Base-by-base conservation (phyloP, 2,888 invertebrate genomes). In the Margaritifera margaritifera region DNA sequence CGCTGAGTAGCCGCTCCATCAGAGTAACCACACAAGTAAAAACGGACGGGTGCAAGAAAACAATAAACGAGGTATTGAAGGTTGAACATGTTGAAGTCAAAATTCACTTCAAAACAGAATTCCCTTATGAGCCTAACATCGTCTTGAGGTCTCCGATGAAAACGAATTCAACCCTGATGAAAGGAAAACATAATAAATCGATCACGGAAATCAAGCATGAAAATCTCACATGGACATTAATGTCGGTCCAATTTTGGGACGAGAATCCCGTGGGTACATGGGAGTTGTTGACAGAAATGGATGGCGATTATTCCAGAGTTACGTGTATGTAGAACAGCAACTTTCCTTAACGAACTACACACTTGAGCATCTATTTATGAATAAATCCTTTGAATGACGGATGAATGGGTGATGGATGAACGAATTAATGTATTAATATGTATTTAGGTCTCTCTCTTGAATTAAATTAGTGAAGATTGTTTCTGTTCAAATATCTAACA, bases 241-340 rank as follows among this genome's bases (percentile, higher is more conserved):
- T 69, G 69, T 61, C 62, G 15, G 65, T 68, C 18, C 73, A 73
- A n/a, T 61, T 54, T 54, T 73, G 73, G 73, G 69, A 62, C 24
- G 73, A 73, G 68, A 25, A 67, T 31, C 69, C 73, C 8, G 22
- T 54, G 19, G 73, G 73, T 57, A 65, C n/a, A 18, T 73, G 73
- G 73, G 11, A 42, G 42, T 2, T 42, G 42, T 65, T n/a, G n/a
- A 24, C 70, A 5, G 62, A 51, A 2, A 58, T 73, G 60, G 67
- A 67, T 11, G 11, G 42, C 42, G 11, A 2, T 42, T 42, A 1
- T 42, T 42, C 42, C 42, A 42, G 42, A 42, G 42, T 1, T 42
- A 11, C 1, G 11, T 11, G 42, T 42, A 42, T 42, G 42, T 11
- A 3, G 1, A 4, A 27, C 27, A 27, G 3, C 5, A 27, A 4